Base-by-base conservation (phyloP, 2,888 invertebrate genomes). In the Dolichomitus sp. region DNA sequence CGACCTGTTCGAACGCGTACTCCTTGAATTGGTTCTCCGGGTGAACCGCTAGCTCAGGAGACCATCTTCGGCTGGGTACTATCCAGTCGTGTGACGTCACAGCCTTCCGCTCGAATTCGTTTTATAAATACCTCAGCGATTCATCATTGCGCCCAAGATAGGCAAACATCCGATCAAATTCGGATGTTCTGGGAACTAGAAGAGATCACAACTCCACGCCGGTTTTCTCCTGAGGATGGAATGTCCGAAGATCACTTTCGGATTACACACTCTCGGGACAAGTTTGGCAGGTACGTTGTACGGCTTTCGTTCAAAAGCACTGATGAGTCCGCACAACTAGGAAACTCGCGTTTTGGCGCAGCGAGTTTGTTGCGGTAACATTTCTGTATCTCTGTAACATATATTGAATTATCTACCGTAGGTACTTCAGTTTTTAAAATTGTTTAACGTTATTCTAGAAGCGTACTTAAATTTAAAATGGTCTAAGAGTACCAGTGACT, bases 131-230 rank as follows among this genome's bases (percentile, higher is more conserved):
- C 5, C 7, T 5, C 7, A n/a, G 17, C 17, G 2, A 17, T 50
- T 3, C 50, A 14, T 4, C 50, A 50, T 7, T 50, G 50, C 17
- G 50, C 11, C 11, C n/a, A n/a, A 4, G 4, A 17, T 7, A 4
- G 7, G 52, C 19, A 52, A 19, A 4, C 7, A 4, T 33, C 27
- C 4, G 33, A 33, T n/a, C 33, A 33, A 33, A 37, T 23, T 30
- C 4, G 30, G 7, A 59, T 23, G 5, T 30, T 59, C 37, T 59
- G 59, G 59, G 59, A 59, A n/a, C 9, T 59, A n/a, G 59, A 59
- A n/a, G 59, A 59, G n/a, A 14, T 33, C 14, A 33, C 33, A n/a
- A n/a, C 23, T 4, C 33, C 14, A 14, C 59, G 23, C 14, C 33
- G 4, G 14, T n/a, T 33, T 1, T 33, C 59, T 3, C 33, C 33